Evolutionary conservation across 37 sponge, comb jelly and placozoan species (phyloP), one percentile per base, ranked within the genome.

Genomic region (Spongilla lacustris): DNA sequence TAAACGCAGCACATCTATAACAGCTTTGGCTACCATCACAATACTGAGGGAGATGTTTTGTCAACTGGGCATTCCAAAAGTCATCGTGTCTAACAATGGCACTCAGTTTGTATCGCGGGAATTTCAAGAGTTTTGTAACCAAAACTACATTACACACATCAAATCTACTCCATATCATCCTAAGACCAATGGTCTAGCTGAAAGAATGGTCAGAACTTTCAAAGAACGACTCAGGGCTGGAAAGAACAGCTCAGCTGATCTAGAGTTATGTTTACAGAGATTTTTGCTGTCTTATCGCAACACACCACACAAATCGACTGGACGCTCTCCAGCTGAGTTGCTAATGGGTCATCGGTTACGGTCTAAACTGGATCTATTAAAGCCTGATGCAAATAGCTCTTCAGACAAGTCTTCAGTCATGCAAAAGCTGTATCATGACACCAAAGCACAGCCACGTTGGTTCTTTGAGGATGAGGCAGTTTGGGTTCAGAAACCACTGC

Each of bases 51-150:
- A 69, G 24, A 6, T 79, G 27, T 80, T 89, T 67, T 66, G 85
- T 3, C 70, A 71, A 24, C 71, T 66, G 68, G 90, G 90, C 27
- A n/a, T 89, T 21, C 90, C 90, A 32, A 74, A 84, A 67, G 5
- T 72, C 50, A 25, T 82, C 11, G 73, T 82, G 5, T 41, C 83
- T 12, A 73, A 82, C 50, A 82, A 82, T 25, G 83, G 73, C n/a
- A 48, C 83, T 46, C 27, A 21, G 24, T 82, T 82, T 29, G 46
- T 50, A 3, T 48, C 50, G 17, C 27, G 23, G 50, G 83, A 82
- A 33, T 82, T 82, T 30, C 29, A 37, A 72, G 28, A 38, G 32
- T 82, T 82, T 69, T 11, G 38, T 27, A 8, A 23, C 17, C 27
- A 23, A 30, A 82, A 82, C 46, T 72, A 73, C 17, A 38, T 82